These are phyloP conservation scores for Lithobates sylvaticus DNA, from an alignment of 2,797 vertebrate species.

Conservation along the genomic window DNA sequence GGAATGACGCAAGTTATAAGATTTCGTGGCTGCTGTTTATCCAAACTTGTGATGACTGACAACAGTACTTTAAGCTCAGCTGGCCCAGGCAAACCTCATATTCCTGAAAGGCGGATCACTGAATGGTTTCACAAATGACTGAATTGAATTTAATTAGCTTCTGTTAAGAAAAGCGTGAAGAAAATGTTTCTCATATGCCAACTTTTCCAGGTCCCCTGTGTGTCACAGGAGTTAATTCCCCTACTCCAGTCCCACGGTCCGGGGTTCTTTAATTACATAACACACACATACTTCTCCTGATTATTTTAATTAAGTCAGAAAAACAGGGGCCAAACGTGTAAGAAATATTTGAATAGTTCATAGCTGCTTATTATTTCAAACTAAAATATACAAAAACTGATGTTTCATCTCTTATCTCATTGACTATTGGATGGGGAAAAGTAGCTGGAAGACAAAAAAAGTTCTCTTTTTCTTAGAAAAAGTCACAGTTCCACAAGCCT, in stretches of 20 bases:
- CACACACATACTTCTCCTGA: neutral
- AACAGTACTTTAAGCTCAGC: conserved; percentile 28
- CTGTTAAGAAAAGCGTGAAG: conserved; percentile 19
- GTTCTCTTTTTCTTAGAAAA: too few species aligned
- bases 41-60: conserved; percentile 34
- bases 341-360: neutral
- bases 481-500: too few species aligned
- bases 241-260: neutral
- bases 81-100: conserved; percentile 26
- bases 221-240: neutral
- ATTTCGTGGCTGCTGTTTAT: conserved; percentile 35
- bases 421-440: too few species aligned
- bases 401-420: neutral
- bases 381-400: neutral
- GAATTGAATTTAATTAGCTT: conserved; percentile 9
- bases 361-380: neutral
- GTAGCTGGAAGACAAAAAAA: too few species aligned
- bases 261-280: conserved; percentile 1
- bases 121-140: neutral
- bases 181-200: conserved; percentile 13
- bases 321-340: neutral
- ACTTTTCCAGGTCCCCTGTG: neutral
- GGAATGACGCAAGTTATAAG: conserved; percentile 20
- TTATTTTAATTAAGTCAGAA: neutral
- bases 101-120: conserved; percentile 20